These are phyloP conservation scores for Lethenteron camtschaticum DNA, from an alignment of 2,113 vertebrate genomes.

Conservation along the genomic window DNA sequence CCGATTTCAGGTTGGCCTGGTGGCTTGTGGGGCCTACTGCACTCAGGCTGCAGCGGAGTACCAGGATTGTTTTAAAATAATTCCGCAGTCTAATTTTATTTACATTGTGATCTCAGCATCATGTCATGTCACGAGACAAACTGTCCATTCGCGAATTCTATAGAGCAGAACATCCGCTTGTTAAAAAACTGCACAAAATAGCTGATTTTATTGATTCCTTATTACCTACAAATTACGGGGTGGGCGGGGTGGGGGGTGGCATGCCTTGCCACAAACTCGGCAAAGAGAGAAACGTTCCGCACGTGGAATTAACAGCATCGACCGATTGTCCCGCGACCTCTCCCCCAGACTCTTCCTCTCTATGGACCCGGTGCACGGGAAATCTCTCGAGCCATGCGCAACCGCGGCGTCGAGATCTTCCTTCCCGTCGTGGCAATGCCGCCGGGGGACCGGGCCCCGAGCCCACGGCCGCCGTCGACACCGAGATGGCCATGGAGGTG, in stretches of 20 bases:
- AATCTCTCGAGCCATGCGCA: conserved; percentile 91
- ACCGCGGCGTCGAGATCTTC: conserved; percentile 75
- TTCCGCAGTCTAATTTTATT: neutral
- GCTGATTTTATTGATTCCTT: too few relatives aligned
- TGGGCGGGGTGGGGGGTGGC: too few relatives aligned
- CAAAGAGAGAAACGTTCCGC: too few relatives aligned
- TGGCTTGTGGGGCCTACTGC: neutral
- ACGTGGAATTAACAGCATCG: too few relatives aligned
- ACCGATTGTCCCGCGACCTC: neutral
- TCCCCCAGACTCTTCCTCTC: conserved; percentile 58
- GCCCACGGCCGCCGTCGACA: neutral
- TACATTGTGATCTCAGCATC: neutral
- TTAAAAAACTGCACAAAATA: too few relatives aligned
- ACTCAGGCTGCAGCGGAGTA: neutral
- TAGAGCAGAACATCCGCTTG: too few relatives aligned
- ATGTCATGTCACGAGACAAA: neutral
- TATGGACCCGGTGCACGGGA: conserved; percentile 87
- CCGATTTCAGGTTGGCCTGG: conserved; percentile 62
- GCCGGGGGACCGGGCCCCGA: neutral
- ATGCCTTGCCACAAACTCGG: too few relatives aligned
- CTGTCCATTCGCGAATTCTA: too few relatives aligned
- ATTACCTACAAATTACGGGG: too few relatives aligned
- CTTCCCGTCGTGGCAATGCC: conserved; percentile 29
- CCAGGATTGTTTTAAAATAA: neutral
- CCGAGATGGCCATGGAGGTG: neutral